Percentiles rank a stretch among this genome's conserved stretches.
Conservation (phyloP, 2,113 vertebrate genomes). For the Vidua macroura region DNA sequence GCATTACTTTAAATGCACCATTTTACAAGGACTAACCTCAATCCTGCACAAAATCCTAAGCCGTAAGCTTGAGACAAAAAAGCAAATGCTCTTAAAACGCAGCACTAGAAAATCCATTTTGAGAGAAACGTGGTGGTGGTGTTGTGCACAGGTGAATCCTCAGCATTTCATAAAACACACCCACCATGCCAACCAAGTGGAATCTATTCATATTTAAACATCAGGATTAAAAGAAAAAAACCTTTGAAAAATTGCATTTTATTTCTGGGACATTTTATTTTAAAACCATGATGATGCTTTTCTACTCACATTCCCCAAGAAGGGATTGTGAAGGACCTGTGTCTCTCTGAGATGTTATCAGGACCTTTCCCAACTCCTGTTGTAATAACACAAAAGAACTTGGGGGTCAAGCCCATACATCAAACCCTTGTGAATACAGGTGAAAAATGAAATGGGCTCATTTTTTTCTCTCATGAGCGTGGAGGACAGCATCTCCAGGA, state of each 20-base stretch:
- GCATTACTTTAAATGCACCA: constrained; percentile 9
- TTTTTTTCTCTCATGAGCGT: fast-evolving
- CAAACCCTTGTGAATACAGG: not conserved
- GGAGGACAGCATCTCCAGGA: not conserved
- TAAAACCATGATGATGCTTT: not conserved
- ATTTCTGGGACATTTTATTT: not conserved
- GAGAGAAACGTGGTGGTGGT: not conserved
- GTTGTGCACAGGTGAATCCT: constrained; percentile 9
- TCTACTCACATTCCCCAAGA: not conserved
- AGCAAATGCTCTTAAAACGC: constrained; percentile 29
- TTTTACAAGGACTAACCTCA: constrained; percentile 43
- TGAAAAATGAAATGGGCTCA: not conserved
- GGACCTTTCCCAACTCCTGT: fast-evolving
- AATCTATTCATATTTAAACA: constrained; percentile 17
- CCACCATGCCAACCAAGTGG: not conserved
- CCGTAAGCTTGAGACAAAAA: constrained; percentile 51
- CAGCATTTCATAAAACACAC: not conserved
- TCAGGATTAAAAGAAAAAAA: not conserved
- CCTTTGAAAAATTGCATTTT: not conserved
- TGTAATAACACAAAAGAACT: not conserved
- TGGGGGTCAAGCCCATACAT: not conserved
- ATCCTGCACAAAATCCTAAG: constrained; percentile 61
- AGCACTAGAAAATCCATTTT: not conserved
- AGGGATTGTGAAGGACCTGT: not conserved
- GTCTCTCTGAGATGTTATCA: not conserved